Base-by-base conservation (phyloP, 2,113 vertebrate species). In the Callaeas wilsoni region DNA sequence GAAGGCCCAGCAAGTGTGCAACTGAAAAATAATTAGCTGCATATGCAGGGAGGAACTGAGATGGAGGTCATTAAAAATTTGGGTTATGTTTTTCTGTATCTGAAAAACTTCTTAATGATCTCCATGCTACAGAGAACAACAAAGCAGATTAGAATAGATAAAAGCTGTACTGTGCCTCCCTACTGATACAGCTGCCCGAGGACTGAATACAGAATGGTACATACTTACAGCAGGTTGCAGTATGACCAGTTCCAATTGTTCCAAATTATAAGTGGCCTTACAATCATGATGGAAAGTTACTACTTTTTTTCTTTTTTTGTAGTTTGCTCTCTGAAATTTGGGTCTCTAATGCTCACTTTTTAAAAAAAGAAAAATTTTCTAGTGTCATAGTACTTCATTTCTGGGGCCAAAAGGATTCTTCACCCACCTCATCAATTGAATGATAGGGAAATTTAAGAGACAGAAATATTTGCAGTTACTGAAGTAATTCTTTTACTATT, bases 71-170 rank as follows among this genome's bases (percentile, higher is more conserved):
- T 88, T 84, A 93, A 96, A 96, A 74, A 71, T 57, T 56, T 71
- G 76, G 41, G 49, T 81, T 94, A 69, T 87, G n/a, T 56, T 93
- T 89, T 71, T 81, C 65, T 49, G 14, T 62, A 62, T 86, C 73
- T 47, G n/a, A 87, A 82, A 84, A 92, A 41, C 26, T 37, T 70
- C 26, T 33, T 88, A 89, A 89, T 87, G 73, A 94, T 94, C 29
- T 78, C 76, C 68, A 8, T 49, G 57, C 41, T 84, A 33, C 56
- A 76, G 69, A 87, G 76, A 93, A 90, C 85, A 95, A 68, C 52
- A 97, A 87, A 94, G 76, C 73, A 95, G 53, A 69, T 71, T 87
- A 89, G 76, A 92, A 84, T 75, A 96, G 95, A 89, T 71, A 71
- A 64, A 95, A 84, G 25, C 76, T 79, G 37, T 56, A 53, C 53